A percentile compares a stretch with the other conserved stretches of the same genome.
Conservation (phyloP, 2,797 vertebrate species). For the Taeniopygia guttata region DNA sequence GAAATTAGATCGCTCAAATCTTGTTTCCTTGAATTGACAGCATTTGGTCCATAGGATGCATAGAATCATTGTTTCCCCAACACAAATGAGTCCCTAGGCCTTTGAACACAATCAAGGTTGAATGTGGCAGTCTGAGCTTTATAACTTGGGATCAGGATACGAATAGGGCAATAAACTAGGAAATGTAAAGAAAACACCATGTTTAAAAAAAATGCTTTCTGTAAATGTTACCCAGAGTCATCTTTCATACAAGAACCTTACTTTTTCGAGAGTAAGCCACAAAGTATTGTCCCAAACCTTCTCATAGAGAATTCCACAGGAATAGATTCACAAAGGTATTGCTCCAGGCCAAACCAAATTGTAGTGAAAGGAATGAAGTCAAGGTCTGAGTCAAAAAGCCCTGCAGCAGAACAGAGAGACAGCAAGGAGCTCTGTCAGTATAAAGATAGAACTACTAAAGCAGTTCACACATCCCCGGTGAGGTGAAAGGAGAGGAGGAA, state of each 20-base stretch:
- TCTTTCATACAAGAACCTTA: neutral
- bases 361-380: neutral
- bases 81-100: neutral
- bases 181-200: neutral
- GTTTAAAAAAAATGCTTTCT: neutral
- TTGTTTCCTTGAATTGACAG: neutral
- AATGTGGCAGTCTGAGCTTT: neutral
- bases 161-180: neutral
- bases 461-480: neutral
- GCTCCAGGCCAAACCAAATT: neutral
- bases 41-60: neutral
- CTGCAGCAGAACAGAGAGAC: neutral
- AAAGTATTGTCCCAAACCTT: neutral
- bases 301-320: neutral
- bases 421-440: neutral
- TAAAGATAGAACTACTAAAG: neutral
- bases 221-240: neutral
- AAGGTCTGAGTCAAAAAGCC: neutral
- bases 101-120: neutral
- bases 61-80: neutral
- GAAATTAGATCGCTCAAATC: neutral
- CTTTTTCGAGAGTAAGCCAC: neutral
- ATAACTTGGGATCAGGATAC: neutral
- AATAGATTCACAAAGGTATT: neutral
- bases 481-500: neutral